These are phyloP conservation scores for Eristalis intricaria DNA, from an alignment of 2,888 invertebrate species.

Conservation along the genomic window DNA sequence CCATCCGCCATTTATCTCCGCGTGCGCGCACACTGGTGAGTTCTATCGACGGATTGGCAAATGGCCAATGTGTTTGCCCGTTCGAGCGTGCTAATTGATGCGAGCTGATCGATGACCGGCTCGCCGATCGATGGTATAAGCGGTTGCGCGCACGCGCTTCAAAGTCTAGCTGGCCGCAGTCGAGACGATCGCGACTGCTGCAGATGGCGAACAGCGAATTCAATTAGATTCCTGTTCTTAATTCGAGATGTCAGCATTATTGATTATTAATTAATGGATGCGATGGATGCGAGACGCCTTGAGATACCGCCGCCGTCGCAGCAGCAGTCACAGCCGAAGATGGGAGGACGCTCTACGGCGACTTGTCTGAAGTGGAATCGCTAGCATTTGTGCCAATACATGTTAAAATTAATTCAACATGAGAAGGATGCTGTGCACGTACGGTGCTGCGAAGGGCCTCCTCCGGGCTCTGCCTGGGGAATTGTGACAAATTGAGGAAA, in stretches of 20 bases:
- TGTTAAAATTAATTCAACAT: constrained; percentile 48
- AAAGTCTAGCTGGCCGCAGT: constrained; percentile 19
- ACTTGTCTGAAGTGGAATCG: constrained; percentile 48
- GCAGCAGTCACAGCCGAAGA: constrained; percentile 6
- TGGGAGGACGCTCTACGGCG: constrained; percentile 6
- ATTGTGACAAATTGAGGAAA: constrained; percentile 51
- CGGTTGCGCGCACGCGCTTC: constrained; percentile 30
- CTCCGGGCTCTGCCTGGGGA: not conserved
- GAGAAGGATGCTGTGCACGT: not conserved
- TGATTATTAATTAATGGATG: constrained; percentile 69
- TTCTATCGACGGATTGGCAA: constrained; percentile 64
- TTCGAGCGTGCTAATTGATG: constrained; percentile 66
- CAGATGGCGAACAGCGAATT: constrained; percentile 47
- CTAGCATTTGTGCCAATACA: constrained; percentile 61
- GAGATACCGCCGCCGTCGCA: constrained; percentile 13
- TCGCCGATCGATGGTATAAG: constrained; percentile 29
- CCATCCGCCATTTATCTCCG: constrained; percentile 38
- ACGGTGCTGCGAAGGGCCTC: not conserved
- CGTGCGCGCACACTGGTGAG: constrained; percentile 7
- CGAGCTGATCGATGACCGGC: constrained; percentile 64
- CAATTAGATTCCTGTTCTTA: constrained; percentile 71
- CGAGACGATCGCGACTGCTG: not conserved
- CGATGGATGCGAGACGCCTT: constrained; percentile 64
- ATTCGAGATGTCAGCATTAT: constrained; percentile 69
- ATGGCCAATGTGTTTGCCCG: constrained; percentile 65